phyloP scores from a whole-genome alignment of 1,140 invertebrate genomes.

The Bombus terrestris region DNA sequence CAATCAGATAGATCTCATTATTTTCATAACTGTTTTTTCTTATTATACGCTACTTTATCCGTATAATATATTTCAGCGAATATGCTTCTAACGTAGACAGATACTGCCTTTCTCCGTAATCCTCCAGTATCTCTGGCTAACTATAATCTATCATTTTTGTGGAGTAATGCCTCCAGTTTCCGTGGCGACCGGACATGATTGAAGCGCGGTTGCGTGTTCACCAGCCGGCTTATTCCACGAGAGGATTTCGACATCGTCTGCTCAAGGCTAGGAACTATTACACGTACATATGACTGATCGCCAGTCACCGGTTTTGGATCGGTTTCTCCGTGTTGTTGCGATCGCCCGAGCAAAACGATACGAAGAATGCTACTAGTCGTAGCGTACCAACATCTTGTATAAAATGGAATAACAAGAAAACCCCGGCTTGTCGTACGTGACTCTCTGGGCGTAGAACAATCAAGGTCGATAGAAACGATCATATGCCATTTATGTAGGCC shows the following conservation, averaged over 20 bases:
- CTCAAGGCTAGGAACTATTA: conserved; percentile 48
- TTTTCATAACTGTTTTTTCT: too few relatives aligned
- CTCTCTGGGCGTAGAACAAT: conserved; percentile 30
- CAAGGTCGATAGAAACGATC: conserved; percentile 44
- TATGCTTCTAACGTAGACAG: background rate
- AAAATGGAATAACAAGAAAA: background rate
- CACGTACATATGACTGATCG: background rate
- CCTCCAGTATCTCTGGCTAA: background rate
- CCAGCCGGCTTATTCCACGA: background rate
- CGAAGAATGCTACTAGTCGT: background rate
- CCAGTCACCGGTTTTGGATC: conserved; percentile 5
- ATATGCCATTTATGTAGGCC: conserved; percentile 6
- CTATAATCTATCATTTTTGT: background rate
- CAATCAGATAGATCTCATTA: too few relatives aligned
- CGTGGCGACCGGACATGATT: background rate
- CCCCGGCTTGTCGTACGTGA: conserved; percentile 48
- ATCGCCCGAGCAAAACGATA: background rate
- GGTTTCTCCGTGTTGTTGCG: background rate
- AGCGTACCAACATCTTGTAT: background rate
- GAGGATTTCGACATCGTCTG: conserved; percentile 27
- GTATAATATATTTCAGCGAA: too few relatives aligned
- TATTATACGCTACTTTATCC: too few relatives aligned
- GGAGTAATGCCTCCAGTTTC: background rate
- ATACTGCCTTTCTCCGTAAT: background rate
- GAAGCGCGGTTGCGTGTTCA: conserved; percentile 11